A percentile compares a stretch with the other conserved stretches of the same genome.
Conservation (phyloP, 2,113 vertebrate species). For the Cygnus buccinator region DNA sequence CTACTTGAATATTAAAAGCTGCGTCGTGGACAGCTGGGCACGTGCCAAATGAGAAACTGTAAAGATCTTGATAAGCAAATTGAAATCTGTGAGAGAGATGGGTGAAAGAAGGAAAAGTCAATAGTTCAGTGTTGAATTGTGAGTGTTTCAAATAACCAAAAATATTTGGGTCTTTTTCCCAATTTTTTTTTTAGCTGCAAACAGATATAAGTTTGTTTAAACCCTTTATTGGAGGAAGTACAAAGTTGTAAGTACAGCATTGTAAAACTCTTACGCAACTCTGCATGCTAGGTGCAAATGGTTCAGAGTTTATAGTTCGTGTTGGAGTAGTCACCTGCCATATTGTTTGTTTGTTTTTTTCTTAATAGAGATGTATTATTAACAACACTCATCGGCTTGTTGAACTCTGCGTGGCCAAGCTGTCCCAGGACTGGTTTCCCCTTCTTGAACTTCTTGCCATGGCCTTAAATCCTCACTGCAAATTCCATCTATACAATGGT, state of each 20-base stretch:
- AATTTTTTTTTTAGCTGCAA: not conserved
- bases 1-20: not conserved
- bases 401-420: constrained; percentile 98
- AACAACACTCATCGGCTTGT: constrained; percentile 99
- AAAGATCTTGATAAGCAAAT: not conserved
- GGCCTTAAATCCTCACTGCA: constrained; percentile 99
- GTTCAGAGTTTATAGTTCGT: not conserved
- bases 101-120: not conserved
- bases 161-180: not conserved
- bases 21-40: not conserved
- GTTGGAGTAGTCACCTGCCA: not conserved
- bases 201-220: not conserved
- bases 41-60: not conserved
- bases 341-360: not conserved
- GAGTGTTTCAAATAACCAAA: not conserved
- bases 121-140: not conserved
- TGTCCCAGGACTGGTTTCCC: constrained; percentile 99
- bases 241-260: not conserved
- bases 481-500: constrained; percentile 99
- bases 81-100: not conserved
- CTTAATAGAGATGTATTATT: constrained; percentile 96
- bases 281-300: not conserved
- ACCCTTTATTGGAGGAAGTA: not conserved
- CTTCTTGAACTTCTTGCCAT: constrained; percentile 99
- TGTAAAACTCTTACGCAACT: not conserved